Percentiles rank a stretch among this genome's conserved stretches.
These are phyloP conservation scores for Phalera bucephala DNA, from an alignment of 2,888 invertebrate species.

Conservation along the genomic window DNA sequence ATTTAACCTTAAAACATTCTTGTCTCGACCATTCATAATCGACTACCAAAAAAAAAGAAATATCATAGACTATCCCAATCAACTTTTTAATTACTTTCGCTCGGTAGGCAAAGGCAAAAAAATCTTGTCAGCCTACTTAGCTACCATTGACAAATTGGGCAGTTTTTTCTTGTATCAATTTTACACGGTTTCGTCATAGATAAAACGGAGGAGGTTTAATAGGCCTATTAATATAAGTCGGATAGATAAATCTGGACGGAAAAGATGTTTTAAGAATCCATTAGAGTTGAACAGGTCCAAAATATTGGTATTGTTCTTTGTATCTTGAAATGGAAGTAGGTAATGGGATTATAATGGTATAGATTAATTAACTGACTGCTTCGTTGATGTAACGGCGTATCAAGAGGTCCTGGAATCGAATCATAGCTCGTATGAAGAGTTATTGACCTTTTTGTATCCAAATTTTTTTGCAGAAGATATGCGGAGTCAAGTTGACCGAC, in stretches of 20 bases:
- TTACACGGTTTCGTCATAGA: constrained; percentile 45
- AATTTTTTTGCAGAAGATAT: too few species aligned
- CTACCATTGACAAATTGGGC: constrained; percentile 53
- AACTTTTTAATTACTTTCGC: constrained; percentile 51
- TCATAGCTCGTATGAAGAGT: too few species aligned
- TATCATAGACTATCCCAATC: constrained; percentile 40
- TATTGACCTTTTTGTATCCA: too few species aligned
- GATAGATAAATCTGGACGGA: constrained; percentile 41
- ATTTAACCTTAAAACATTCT: constrained; percentile 13
- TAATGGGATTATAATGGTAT: constrained; percentile 1
- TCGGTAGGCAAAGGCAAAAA: constrained; percentile 38
- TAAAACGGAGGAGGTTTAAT: constrained; percentile 58
- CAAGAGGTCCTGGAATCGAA: too few species aligned
- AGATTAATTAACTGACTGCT: constrained; percentile 1
- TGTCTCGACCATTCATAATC: constrained; percentile 15
- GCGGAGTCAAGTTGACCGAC: too few species aligned
- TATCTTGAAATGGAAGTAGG: neutral
- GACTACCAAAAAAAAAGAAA: constrained; percentile 29
- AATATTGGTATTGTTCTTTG: neutral
- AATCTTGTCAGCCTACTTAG: constrained; percentile 38
- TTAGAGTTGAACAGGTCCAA: constrained; percentile 1
- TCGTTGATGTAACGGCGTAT: too few species aligned
- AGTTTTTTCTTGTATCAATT: constrained; percentile 38
- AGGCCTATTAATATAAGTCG: constrained; percentile 56
- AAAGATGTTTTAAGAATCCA: constrained; percentile 12